These are phyloP conservation scores for Potamarius usumacintae DNA, from an alignment of 2,113 vertebrate species.

Conservation along the genomic window DNA sequence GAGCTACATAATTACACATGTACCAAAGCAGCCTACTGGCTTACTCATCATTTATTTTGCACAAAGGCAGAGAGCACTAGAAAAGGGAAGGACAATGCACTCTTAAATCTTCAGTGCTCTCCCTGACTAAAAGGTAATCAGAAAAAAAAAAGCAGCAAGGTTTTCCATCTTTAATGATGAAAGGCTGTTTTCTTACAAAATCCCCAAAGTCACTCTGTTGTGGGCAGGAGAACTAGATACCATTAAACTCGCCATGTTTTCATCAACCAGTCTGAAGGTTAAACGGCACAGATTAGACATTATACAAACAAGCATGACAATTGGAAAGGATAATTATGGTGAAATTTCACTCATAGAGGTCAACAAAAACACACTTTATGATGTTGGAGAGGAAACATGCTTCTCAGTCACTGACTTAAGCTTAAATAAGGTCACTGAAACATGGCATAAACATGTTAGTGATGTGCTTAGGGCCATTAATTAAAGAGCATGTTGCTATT, in stretches of 20 bases:
- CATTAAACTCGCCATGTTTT: not conserved
- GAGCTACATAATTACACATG: slow-evolving; percentile 6
- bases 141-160: not conserved
- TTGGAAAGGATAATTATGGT: slow-evolving; percentile 35
- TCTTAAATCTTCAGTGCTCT: slow-evolving; percentile 2
- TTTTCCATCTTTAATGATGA: slow-evolving; percentile 14
- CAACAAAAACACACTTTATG: slow-evolving; percentile 29
- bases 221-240: not conserved
- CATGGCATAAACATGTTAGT: slow-evolving; percentile 7
- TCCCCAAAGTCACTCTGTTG: slow-evolving; percentile 23
- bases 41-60: slow-evolving; percentile 1
- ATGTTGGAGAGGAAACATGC: slow-evolving; percentile 28
- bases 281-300: slow-evolving; percentile 6
- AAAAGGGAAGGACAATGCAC: not conserved
- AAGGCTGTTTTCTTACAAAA: slow-evolving; percentile 23
- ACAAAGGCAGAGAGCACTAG: not conserved
- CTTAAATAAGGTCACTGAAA: not conserved
- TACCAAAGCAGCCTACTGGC: not conserved
- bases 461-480: not conserved
- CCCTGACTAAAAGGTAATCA: slow-evolving; percentile 11
- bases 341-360: slow-evolving; percentile 23
- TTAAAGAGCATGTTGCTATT: not conserved
- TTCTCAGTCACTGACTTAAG: not conserved
- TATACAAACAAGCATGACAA: slow-evolving; percentile 21
- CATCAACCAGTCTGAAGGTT: slow-evolving; percentile 11